Base-by-base conservation (phyloP, 2,888 invertebrate species). In the Mystacides longicornis region DNA sequence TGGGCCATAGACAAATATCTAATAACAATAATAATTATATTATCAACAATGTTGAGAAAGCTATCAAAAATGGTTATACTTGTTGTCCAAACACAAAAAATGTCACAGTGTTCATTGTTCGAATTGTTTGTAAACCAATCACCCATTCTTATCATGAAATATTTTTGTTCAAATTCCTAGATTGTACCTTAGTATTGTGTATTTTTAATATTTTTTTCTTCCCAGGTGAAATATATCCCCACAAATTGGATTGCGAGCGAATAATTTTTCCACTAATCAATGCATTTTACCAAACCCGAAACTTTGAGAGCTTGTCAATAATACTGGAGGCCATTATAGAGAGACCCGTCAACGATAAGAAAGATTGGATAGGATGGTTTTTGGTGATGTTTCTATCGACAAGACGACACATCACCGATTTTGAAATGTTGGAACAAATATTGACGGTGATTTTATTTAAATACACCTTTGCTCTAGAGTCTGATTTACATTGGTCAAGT, bases 281-380 rank as follows among this genome's bases (percentile, higher is more conserved):
- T 31, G 70, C 78, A 1, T 81, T 79, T 57, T 65, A 74, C 0
- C 71, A 67, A 0, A 78, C 77, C 20, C 69, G 68, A 22, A 76
- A 81, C 43, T 64, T 72, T 2, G 66, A 72, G n/a, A 71, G 69
- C 0, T 79, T 77, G 1, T 65, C 77, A 0, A 71, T 71, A 49
- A 66, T 80, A 7, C 64, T 83, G 7, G 75, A 79, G 61, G 76
- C 76, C 23, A 66, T 81, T 27, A 64, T 67, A 1, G 65, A 66
- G 0, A 75, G 72, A 61, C 71, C 77, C 0, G 55, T 66, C 1
- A 74, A 78, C 42, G 70, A 66, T 1, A 71, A 71, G 21, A 74
- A 75, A 37, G 81, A 83, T 64, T 79, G 81, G 70, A 68, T 78
- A 0, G 83, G 83, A 0, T 68, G 77, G 51, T 78, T 83, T 60